These are phyloP conservation scores for Cheilosia urbana DNA, from an alignment of 2,888 invertebrate genomes.

Conservation along the genomic window DNA sequence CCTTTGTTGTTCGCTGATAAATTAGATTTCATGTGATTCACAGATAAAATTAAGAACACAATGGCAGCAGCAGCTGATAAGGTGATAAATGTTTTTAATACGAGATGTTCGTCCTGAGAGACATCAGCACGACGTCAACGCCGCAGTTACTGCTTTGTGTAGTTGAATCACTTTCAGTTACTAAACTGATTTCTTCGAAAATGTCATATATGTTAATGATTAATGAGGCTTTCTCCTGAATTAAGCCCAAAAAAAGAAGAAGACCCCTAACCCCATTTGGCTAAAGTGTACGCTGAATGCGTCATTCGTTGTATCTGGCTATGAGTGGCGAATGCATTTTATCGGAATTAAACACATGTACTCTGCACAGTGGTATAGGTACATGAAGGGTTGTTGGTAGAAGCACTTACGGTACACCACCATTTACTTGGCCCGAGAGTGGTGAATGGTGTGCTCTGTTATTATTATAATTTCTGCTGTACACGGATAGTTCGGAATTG, in stretches of 20 bases:
- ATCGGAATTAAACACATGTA: constrained; percentile 43
- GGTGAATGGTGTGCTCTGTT: constrained; percentile 55
- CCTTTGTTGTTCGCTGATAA: constrained; percentile 30
- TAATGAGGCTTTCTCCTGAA: neutral
- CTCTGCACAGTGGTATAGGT: neutral
- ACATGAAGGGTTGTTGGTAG: constrained; percentile 35
- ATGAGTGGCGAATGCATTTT: constrained; percentile 53
- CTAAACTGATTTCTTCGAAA: constrained; percentile 12
- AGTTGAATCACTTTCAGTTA: neutral
- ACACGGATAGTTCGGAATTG: neutral
- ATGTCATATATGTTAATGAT: neutral
- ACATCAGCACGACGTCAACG: constrained; percentile 3
- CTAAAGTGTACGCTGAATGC: constrained; percentile 2
- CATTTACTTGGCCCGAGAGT: constrained; percentile 8
- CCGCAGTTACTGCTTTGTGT: neutral
- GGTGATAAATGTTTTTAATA: constrained; percentile 42
- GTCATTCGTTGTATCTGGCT: constrained; percentile 26
- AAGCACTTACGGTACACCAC: constrained; percentile 36
- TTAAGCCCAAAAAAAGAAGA: neutral
- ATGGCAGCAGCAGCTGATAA: constrained; percentile 36
- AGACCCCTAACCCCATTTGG: neutral
- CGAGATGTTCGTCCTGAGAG: constrained; percentile 32
- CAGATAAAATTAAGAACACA: constrained; percentile 49
- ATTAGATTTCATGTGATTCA: constrained; percentile 36
- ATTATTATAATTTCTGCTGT: constrained; percentile 68